Conservation (phyloP, 2,797 vertebrate species). For the Pseudochirops corinnae region DNA sequence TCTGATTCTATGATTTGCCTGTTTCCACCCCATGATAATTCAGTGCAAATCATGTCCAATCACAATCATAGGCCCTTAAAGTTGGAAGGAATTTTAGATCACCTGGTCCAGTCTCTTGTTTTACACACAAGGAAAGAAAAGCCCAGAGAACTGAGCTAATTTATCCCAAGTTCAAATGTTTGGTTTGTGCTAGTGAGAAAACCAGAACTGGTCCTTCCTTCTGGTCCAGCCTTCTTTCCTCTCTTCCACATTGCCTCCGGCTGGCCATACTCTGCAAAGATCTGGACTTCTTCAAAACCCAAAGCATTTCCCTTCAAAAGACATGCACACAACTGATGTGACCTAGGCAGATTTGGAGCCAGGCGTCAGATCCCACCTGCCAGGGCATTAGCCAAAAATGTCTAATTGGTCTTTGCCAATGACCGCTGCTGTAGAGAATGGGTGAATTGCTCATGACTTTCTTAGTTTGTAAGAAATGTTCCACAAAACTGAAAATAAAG, state of each 20-base stretch:
- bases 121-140: conserved; percentile 35
- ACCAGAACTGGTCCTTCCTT: neutral
- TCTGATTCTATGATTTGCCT: neutral
- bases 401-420: neutral
- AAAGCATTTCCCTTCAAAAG: neutral
- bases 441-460: neutral
- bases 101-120: conserved; percentile 16
- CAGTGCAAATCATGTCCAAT: neutral
- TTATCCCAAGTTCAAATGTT: conserved; percentile 46
- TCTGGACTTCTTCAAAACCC: neutral
- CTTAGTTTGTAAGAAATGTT: neutral
- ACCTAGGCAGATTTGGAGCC: neutral
- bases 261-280: neutral
- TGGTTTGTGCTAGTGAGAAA: conserved; percentile 1
- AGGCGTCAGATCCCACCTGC: neutral
- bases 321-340: neutral
- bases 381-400: neutral
- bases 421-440: neutral
- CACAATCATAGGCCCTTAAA: neutral
- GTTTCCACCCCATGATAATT: neutral
- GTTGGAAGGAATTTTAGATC: conserved; percentile 28
- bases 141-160: conserved; percentile 13
- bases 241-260: neutral
- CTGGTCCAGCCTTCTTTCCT: neutral
- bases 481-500: neutral